Evolutionary conservation across 2,888 invertebrate species (phyloP), one percentile per base, ranked within the genome.

Genomic region (Athalia rosae): DNA sequence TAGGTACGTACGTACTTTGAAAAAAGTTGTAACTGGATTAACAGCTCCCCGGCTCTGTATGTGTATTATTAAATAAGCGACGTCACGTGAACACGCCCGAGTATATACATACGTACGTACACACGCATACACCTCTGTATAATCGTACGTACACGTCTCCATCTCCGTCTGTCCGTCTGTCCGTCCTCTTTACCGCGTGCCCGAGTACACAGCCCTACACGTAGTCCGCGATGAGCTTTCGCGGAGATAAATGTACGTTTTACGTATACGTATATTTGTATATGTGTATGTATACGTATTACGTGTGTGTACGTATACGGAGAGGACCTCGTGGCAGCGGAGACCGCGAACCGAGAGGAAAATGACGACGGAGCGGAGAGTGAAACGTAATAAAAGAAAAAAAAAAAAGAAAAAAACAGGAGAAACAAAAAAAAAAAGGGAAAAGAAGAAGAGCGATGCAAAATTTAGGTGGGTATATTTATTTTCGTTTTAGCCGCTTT

Each of bases 401-500:
- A n/a, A n/a, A 28, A 28, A 28, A 28, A 28, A n/a, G n/a, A n/a
- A n/a, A n/a, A 28, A 45, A 58, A 58, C 71, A 6, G 71, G 45
- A 28, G n/a, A 7, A n/a, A 43, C 41, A n/a, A 7, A n/a, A 13
- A 47, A 73, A 41, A 28, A 59, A n/a, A 41, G 41, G 47, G 48
- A 8, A 53, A 53, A 53, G 11, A 53, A 28, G 53, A 56, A 4
- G 41, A 61, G 48, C 4, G 48, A 50, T 15, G 9, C 4, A 58
- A n/a, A 48, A 28, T 6, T 13, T 28, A 47, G 48, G 47, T 28
- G 47, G 48, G 47, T 6, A 62, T 74, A 62, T 74, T 74, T 74
- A 74, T 74, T 74, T 74, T 74, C 74, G 74, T 62, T 62, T 71
- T 28, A 62, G 62, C 74, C 62, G 43, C 74, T 28, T 69, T 62